These are phyloP conservation scores for Manduca sexta DNA, from an alignment of 1,140 invertebrate species.

Conservation along the genomic window DNA sequence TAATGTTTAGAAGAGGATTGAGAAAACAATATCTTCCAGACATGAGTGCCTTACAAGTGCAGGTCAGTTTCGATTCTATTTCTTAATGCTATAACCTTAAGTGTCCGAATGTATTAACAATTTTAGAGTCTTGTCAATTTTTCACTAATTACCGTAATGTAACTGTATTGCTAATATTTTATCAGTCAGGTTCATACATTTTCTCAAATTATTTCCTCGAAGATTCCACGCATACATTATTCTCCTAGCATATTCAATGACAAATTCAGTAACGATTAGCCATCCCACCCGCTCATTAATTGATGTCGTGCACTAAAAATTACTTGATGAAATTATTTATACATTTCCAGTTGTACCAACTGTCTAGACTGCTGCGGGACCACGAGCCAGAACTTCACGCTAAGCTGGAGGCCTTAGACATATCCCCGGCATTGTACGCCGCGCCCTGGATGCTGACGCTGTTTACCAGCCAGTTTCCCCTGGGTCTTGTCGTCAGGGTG, in stretches of 20 bases:
- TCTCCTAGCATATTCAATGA: no score
- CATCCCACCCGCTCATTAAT: no score
- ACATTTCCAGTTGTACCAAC: slow-evolving; percentile 89
- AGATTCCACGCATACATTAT: no score
- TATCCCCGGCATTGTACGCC: slow-evolving; percentile 94
- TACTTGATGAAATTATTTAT: not conserved
- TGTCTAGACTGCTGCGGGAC: slow-evolving; percentile 93
- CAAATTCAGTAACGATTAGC: no score
- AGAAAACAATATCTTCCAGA: slow-evolving; percentile 93
- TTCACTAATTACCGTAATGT: no score
- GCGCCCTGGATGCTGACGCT: slow-evolving; percentile 97
- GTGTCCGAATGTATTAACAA: no score
- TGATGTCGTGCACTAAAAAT: no score
- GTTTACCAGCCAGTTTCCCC: slow-evolving; percentile 95
- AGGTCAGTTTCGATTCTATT: slow-evolving; percentile 30
- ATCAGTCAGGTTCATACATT: no score
- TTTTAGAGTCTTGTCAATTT: no score
- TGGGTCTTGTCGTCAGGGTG: slow-evolving; percentile 95
- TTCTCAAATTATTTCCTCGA: no score
- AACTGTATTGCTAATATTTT: no score
- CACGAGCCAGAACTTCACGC: slow-evolving; percentile 88
- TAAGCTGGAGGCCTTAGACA: slow-evolving; percentile 92
- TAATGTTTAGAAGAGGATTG: slow-evolving; percentile 92
- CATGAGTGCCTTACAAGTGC: slow-evolving; percentile 93
- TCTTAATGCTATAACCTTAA: no score